These are phyloP conservation scores for Miniopterus natalensis DNA, from an alignment of 2,113 vertebrate species.

Conservation along the genomic window DNA sequence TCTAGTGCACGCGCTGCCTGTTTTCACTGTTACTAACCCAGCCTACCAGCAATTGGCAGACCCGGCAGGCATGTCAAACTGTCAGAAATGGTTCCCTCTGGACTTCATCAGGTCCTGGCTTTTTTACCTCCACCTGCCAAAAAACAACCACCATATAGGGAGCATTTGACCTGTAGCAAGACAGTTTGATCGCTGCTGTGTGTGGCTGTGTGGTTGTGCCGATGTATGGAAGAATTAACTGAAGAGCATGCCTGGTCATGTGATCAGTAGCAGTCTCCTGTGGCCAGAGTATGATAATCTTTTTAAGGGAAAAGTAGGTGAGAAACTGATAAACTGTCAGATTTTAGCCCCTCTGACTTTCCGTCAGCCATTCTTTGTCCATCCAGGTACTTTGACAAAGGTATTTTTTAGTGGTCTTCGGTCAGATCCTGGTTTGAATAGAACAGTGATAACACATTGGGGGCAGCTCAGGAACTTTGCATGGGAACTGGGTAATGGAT, in stretches of 20 bases:
- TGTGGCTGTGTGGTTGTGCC: not conserved
- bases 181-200: accelerated
- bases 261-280: too few relatives aligned
- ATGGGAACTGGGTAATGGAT: not conserved
- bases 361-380: not conserved
- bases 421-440: not conserved
- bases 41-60: not conserved
- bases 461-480: not conserved
- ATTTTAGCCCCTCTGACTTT: not conserved
- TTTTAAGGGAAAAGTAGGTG: not conserved
- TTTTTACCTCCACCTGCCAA: not conserved
- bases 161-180: not conserved
- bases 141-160: too few relatives aligned
- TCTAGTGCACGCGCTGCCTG: not conserved
- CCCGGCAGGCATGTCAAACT: not conserved
- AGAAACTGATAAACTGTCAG: not conserved
- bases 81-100: not conserved
- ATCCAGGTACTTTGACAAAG: not conserved
- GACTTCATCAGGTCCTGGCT: not conserved
- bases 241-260: too few relatives aligned
- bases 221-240: not conserved
- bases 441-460: not conserved
- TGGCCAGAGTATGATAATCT: not conserved
- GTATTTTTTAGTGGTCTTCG: accelerated
- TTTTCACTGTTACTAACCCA: too few relatives aligned